These are phyloP conservation scores for Poecilia picta DNA, from an alignment of 2,797 vertebrate genomes.

Conservation along the genomic window DNA sequence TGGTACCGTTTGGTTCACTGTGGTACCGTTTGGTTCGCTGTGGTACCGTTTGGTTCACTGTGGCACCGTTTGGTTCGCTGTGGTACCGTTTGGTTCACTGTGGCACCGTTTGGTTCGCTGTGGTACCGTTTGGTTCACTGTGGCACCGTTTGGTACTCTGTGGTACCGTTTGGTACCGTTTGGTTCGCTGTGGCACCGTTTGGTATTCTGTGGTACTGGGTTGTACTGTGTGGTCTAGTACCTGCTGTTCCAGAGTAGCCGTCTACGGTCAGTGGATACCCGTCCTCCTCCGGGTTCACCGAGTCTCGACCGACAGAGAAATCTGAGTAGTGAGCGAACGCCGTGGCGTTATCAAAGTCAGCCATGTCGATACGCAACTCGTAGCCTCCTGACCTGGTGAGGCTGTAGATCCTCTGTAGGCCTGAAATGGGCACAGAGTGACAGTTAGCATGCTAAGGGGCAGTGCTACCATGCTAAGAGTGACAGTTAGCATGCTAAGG, in stretches of 20 bases:
- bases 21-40: neutral
- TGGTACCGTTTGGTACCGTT: no score
- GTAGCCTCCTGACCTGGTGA: slow-evolving; percentile 88
- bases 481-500: no score
- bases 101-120: neutral
- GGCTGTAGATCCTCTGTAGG: slow-evolving; percentile 85
- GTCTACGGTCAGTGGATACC: slow-evolving; percentile 86
- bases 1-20: neutral
- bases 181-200: neutral
- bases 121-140: neutral
- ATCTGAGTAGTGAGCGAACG: slow-evolving; percentile 86
- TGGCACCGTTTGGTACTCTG: neutral
- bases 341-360: slow-evolving; percentile 92
- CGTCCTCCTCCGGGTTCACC: slow-evolving; percentile 92
- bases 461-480: no score
- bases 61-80: neutral
- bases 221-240: slow-evolving; percentile 41
- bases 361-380: slow-evolving; percentile 92
- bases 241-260: slow-evolving; percentile 92
- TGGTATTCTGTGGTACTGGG: neutral
- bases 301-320: slow-evolving; percentile 92
- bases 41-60: neutral
- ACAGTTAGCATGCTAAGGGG: neutral
- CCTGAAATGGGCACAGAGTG: slow-evolving; percentile 74
- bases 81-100: neutral